A percentile compares a stretch with the other conserved stretches of the same genome.
These are phyloP conservation scores for Trichonephila clavata DNA, from an alignment of 1,140 invertebrate genomes.

Conservation along the genomic window DNA sequence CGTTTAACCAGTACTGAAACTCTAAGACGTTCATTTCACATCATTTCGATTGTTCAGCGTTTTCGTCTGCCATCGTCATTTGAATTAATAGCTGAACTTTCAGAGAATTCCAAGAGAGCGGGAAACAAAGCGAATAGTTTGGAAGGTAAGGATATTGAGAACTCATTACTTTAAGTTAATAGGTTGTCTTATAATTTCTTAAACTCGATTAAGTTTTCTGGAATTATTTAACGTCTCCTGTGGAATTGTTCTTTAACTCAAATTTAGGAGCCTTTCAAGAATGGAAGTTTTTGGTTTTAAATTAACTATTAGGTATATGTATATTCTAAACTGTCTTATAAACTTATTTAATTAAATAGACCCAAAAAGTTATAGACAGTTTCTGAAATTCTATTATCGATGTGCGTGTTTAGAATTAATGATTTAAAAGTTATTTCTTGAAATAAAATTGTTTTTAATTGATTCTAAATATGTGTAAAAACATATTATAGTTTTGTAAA, in stretches of 20 bases:
- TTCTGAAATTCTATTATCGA: no score
- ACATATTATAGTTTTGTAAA: no score
- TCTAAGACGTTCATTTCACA: background rate
- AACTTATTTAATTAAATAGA: no score
- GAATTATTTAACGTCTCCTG: background rate
- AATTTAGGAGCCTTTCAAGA: background rate
- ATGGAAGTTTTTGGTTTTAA: background rate
- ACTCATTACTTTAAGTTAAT: background rate
- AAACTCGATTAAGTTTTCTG: background rate
- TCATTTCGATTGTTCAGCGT: constrained; percentile 23
- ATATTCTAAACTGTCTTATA: no score
- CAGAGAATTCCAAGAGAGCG: background rate
- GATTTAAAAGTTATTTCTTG: no score
- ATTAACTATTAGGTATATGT: background rate
- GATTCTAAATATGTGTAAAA: no score
- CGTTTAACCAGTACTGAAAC: background rate
- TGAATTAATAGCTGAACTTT: constrained; percentile 22
- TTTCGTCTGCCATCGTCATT: background rate
- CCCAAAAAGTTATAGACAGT: no score
- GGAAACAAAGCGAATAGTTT: background rate
- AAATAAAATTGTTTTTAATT: no score
- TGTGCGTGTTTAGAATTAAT: no score
- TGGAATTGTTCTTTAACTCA: background rate
- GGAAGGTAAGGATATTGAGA: background rate
- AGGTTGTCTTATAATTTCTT: background rate